Conservation (phyloP, 2,797 vertebrate species). For the Brachyrhaphis roseni region DNA sequence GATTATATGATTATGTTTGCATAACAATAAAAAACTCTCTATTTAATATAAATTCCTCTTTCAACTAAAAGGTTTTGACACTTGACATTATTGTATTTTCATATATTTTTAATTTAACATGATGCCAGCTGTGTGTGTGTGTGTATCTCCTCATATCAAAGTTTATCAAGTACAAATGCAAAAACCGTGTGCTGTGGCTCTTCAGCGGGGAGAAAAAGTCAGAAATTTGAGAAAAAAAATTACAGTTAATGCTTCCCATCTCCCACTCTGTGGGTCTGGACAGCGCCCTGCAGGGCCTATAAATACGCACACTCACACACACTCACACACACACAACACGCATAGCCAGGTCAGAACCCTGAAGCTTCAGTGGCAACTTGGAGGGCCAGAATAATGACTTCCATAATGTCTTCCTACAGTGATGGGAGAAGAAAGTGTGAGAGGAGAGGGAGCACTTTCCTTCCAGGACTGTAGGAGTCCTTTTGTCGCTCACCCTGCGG, state of each 20-base stretch:
- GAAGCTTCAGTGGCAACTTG: constrained; percentile 53
- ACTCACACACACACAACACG: constrained; percentile 13
- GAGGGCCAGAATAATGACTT: constrained; percentile 66
- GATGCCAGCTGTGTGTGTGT: background rate
- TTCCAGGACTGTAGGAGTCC: constrained; percentile 61
- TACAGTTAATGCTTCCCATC: constrained; percentile 57
- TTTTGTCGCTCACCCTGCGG: constrained; percentile 66
- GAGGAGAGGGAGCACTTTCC: constrained; percentile 65
- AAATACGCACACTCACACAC: constrained; percentile 7
- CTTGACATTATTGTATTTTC: background rate
- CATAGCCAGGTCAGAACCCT: constrained; percentile 40
- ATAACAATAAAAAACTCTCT: background rate
- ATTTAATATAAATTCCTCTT: background rate
- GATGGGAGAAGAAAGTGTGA: constrained; percentile 63
- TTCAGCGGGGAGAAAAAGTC: constrained; percentile 17
- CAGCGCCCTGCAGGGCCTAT: constrained; percentile 38
- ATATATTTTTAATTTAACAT: background rate
- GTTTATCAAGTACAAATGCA: constrained; percentile 28
- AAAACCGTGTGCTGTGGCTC: constrained; percentile 24
- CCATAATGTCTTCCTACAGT: constrained; percentile 83
- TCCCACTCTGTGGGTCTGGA: constrained; percentile 44
- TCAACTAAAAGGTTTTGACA: background rate
- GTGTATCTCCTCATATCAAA: background rate
- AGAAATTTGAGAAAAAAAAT: constrained; percentile 44
- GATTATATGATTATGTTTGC: background rate